Percentiles rank a stretch among this genome's conserved stretches.
Conservation (phyloP, 37 sponge, comb jelly and placozoan genomes). For the Theonella swinhoei region DNA sequence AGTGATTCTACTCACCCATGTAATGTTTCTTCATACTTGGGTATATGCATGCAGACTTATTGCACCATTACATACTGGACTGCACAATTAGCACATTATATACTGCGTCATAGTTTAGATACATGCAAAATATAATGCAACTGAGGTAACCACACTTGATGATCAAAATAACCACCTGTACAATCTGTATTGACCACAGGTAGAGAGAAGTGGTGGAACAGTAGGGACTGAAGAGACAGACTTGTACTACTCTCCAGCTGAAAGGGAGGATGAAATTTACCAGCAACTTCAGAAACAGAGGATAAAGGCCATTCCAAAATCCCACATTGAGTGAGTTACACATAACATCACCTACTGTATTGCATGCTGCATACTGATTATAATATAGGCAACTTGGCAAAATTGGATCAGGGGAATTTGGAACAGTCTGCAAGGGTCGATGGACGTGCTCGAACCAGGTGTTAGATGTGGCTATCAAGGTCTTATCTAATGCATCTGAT, state of each 20-base stretch:
- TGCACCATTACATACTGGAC: too few species aligned
- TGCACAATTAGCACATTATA: too few species aligned
- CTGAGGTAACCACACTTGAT: too few species aligned
- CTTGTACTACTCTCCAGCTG: not conserved
- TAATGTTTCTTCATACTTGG: too few species aligned
- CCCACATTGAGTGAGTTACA: not conserved
- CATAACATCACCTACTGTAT: too few species aligned
- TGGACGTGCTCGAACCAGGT: not conserved
- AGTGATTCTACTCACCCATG: too few species aligned
- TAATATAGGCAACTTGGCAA: not conserved
- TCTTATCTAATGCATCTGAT: not conserved
- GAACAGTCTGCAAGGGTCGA: not conserved
- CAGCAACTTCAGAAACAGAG: conserved; percentile 5
- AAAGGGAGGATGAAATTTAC: not conserved
- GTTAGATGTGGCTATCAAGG: conserved; percentile 8
- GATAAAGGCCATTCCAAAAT: not conserved
- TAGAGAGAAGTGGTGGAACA: not conserved
- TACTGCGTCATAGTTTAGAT: too few species aligned
- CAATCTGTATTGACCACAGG: too few species aligned
- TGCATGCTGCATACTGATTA: too few species aligned
- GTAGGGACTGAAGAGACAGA: not conserved
- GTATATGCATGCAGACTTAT: too few species aligned
- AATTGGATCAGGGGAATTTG: conserved; percentile 12
- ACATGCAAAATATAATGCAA: too few species aligned
- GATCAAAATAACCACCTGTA: too few species aligned